A percentile compares a stretch with the other conserved stretches of the same genome.
Conservation (phyloP, 2,888 invertebrate species). For the Chloroclystis v-ata region DNA sequence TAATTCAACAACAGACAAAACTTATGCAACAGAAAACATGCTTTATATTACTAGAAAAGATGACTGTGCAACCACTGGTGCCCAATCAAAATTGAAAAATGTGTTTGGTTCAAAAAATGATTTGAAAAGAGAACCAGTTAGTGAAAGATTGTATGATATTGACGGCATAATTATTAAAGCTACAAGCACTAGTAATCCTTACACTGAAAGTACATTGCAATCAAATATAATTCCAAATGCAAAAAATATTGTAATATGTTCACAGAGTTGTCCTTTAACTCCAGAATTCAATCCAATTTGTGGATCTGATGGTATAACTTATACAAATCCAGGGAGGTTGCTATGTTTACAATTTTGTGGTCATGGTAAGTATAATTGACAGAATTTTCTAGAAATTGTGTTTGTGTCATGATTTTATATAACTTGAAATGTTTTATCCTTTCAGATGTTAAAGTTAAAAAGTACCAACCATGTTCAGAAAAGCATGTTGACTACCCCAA, state of each 20-base stretch:
- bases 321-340: conserved; percentile 42
- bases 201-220: background rate
- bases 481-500: conserved; percentile 1
- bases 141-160: too few species aligned
- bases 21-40: background rate
- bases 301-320: conserved; percentile 40
- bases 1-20: background rate
- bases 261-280: conserved; percentile 26
- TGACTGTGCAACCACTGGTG: too few species aligned
- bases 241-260: conserved; percentile 14
- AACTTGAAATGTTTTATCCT: background rate
- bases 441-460: conserved; percentile 18
- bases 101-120: too few species aligned
- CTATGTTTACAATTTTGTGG: conserved; percentile 44
- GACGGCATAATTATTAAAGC: too few species aligned
- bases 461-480: conserved; percentile 13
- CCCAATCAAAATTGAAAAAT: too few species aligned
- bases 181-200: too few species aligned
- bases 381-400: conserved; percentile 3
- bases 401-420: too few species aligned
- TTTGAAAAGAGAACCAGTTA: too few species aligned
- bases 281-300: conserved; percentile 42
- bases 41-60: background rate
- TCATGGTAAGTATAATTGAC: conserved; percentile 32
- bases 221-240: conserved; percentile 2